Evolutionary conservation across 2,797 vertebrate genomes (phyloP).

Genomic region (Cossypha dichroa): DNA sequence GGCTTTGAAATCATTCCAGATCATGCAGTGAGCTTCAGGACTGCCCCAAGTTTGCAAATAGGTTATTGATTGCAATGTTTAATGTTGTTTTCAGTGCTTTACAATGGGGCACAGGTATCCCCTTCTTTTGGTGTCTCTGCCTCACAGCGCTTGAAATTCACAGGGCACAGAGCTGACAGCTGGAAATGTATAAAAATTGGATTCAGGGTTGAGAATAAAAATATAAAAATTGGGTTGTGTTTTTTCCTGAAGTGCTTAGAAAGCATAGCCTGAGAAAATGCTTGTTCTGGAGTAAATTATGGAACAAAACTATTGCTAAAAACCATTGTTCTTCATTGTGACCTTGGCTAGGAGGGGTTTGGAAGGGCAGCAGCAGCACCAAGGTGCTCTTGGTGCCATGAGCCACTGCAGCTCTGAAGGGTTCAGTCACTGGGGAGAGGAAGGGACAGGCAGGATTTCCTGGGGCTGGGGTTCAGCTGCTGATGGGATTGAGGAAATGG

Average conservation of each 20-base stretch:
- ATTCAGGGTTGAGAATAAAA: background rate
- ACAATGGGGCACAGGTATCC: background rate
- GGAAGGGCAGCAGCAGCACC: background rate
- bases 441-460: background rate
- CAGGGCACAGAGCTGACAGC: background rate
- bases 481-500: background rate
- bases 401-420: background rate
- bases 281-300: background rate
- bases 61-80: background rate
- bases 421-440: background rate
- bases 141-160: background rate
- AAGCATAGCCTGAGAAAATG: background rate
- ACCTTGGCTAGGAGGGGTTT: background rate
- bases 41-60: background rate
- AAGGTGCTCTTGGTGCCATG: background rate
- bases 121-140: background rate
- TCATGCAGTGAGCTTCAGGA: background rate
- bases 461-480: background rate
- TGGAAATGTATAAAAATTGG: background rate
- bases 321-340: background rate
- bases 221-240: background rate
- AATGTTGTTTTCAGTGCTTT: background rate
- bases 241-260: background rate
- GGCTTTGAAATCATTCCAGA: background rate
- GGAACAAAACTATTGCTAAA: background rate